phyloP scores from a whole-genome alignment of 2,888 invertebrate species.

The Diarsia brunnea region DNA sequence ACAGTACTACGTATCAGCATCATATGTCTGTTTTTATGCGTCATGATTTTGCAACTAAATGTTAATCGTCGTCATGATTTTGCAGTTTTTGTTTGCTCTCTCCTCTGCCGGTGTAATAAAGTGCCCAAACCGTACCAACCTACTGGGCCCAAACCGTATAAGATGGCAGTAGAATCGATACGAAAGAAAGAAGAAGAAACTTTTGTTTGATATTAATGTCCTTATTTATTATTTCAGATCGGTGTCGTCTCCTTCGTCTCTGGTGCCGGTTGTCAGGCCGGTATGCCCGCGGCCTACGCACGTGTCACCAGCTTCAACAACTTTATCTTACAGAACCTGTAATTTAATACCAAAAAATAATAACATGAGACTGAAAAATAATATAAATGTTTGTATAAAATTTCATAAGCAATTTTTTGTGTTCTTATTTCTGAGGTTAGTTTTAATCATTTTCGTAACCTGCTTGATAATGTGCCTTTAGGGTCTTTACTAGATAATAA shows the following conservation, averaged over 20 bases:
- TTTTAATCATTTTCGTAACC: neutral
- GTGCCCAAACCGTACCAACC: too few species aligned
- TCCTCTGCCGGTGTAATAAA: too few species aligned
- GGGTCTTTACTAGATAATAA: neutral
- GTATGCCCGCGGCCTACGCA: conserved; percentile 79
- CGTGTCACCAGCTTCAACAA: conserved; percentile 77
- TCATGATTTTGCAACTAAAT: too few species aligned
- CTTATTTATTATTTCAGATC: conserved; percentile 68
- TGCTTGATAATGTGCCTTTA: neutral
- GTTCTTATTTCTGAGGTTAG: neutral
- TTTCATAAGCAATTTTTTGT: neutral
- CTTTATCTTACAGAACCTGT: conserved; percentile 74
- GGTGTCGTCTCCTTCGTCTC: conserved; percentile 81
- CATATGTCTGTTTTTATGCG: too few species aligned
- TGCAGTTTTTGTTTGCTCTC: too few species aligned
- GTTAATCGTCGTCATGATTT: too few species aligned
- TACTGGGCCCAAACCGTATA: too few species aligned
- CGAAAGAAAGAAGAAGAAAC: too few species aligned
- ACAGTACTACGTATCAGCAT: too few species aligned
- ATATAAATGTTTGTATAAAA: neutral
- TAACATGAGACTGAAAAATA: conserved; percentile 4
- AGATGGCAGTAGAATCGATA: too few species aligned
- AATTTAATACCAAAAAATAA: conserved; percentile 32
- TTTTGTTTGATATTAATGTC: neutral
- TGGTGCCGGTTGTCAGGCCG: conserved; percentile 73